Evolutionary conservation across 2,888 invertebrate species (phyloP).

Genomic region (Cynaeus angustus): DNA sequence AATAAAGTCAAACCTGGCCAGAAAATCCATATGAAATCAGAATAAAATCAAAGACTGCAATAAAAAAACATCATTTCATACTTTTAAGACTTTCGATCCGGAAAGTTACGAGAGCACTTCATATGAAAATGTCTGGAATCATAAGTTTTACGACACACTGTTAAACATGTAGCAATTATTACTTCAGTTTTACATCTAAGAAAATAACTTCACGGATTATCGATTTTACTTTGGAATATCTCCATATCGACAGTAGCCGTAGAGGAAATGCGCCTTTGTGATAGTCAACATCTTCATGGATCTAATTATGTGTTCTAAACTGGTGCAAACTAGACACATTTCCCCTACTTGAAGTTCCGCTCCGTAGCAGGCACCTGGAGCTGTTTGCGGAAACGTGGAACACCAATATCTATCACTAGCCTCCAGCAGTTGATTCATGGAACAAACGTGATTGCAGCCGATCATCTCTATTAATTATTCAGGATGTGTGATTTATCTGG

Average conservation of each 20-base stretch:
- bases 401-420: conserved; percentile 50
- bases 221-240: conserved; percentile 7
- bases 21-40: conserved; percentile 6
- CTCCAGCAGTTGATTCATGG: conserved; percentile 49
- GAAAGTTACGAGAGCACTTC: neutral
- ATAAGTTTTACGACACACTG: neutral
- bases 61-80: conserved; percentile 9
- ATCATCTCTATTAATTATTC: conserved; percentile 54
- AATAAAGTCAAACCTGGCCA: conserved; percentile 12
- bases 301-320: no score
- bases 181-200: neutral
- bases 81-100: neutral
- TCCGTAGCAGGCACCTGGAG: conserved; percentile 43
- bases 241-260: no score
- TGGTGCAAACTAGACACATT: conserved; percentile 13
- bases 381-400: conserved; percentile 47
- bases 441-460: conserved; percentile 51
- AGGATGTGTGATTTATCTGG: conserved; percentile 49
- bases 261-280: no score
- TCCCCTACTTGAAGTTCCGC: conserved; percentile 36
- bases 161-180: conserved; percentile 16
- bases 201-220: neutral
- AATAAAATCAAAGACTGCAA: conserved; percentile 19
- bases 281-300: no score
- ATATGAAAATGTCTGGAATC: neutral